These are phyloP conservation scores for Erethizon dorsatum DNA, from an alignment of 2,797 vertebrate genomes.

Conservation along the genomic window DNA sequence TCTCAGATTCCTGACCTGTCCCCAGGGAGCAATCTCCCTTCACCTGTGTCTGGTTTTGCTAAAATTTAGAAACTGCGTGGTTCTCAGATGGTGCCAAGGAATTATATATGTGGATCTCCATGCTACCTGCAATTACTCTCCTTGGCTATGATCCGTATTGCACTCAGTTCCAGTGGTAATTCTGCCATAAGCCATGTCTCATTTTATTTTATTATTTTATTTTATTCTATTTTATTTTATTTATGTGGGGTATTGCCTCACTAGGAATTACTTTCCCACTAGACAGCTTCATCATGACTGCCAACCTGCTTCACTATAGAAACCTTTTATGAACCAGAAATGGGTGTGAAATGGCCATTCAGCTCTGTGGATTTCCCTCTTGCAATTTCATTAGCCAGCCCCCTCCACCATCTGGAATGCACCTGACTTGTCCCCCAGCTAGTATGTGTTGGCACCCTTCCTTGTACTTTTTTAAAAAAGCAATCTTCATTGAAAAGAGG, in stretches of 20 bases:
- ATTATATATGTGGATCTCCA: background rate
- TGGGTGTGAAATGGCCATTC: background rate
- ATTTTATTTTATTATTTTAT: background rate
- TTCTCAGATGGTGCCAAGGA: conserved; percentile 38
- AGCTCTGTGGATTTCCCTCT: background rate
- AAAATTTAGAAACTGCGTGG: conserved; percentile 61
- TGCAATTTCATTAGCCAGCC: background rate
- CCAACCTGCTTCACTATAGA: conserved; percentile 24
- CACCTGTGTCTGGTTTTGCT: conserved; percentile 79
- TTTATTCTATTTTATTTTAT: conserved; percentile 6
- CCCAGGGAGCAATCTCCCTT: conserved; percentile 74
- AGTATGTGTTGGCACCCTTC: conserved; percentile 38
- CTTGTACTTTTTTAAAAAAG: background rate
- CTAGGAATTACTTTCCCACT: conserved; percentile 63
- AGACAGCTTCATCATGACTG: background rate
- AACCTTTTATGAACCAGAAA: conserved; percentile 7
- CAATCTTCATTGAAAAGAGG: conserved; percentile 59
- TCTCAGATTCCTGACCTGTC: conserved; percentile 66
- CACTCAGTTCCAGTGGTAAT: conserved; percentile 20
- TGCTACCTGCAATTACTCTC: conserved; percentile 53
- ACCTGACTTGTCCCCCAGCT: conserved; percentile 54
- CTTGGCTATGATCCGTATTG: conserved; percentile 36
- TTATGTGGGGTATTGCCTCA: background rate
- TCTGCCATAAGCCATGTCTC: conserved; percentile 37
- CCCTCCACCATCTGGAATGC: conserved; percentile 23